Evolutionary conservation across 2,113 vertebrate species (phyloP), one percentile per base, ranked within the genome.

Genomic region (zebrafish (Danio rerio)): DNA sequence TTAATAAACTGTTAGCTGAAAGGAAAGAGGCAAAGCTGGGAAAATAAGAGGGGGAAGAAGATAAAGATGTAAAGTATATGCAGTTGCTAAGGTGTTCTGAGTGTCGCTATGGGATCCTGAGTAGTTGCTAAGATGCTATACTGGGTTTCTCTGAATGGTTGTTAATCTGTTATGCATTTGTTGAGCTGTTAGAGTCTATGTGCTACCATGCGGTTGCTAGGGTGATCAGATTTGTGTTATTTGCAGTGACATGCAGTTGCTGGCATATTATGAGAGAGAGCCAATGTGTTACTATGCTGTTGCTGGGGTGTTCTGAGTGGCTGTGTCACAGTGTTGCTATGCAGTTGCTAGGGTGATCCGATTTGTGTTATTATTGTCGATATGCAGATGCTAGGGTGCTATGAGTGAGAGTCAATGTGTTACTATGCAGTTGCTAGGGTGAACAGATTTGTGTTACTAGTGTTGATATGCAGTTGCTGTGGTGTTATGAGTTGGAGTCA

Each of bases 1-100:
- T 59, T 86, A 82, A 90, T 87, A 78, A 82, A 88, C 84, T 89
- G 78, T 80, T 63, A 66, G 85, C 88, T 86, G 81, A 88, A 87
- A 85, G 89, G 83, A 89, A 89, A 78, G 20, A 13, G 63, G 42
- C 13, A 50, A 40, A 76, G 66, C 50, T 18, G 56, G 78, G 58
- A 52, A 83, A 18, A 18, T 11, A 18, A 43, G 16, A 43, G 16
- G 9, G 20, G 9, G 50, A 20, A 68, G 1, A 12, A 15, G 6
- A 70, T 21, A 15, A 53, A 81, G 47, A 71, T 66, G 12, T n/a
- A n/a, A n/a, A n/a, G n/a, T 65, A 40, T 3, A 75, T 71, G 18
- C 42, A 68, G 56, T 59, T 68, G 42, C 16, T 68, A 47, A 68
- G 42, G 42, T 68, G 40, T 66, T 66, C 31, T 31, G 31, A 31